Evolutionary conservation across 1,140 invertebrate species (phyloP), one percentile per base, ranked within the genome.

Genomic region (Papilio polyxenes): DNA sequence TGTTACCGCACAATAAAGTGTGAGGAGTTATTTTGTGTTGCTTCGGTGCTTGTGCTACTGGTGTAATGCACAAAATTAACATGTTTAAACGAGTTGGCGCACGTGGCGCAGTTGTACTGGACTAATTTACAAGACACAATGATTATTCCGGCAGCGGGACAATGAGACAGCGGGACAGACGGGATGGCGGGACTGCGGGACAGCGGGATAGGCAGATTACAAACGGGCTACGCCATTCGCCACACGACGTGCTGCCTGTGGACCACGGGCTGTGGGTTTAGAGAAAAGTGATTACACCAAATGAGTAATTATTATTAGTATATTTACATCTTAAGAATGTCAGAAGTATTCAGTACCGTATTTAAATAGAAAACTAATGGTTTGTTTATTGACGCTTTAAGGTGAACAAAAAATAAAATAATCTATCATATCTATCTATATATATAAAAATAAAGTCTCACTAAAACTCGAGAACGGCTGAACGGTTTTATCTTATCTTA

Each of bases 51-150:
- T 23, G 0, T 2, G 13, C 10, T 10, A 31, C 23, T 72, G 65
- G 65, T 37, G 65, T 72, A 72, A 72, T 72, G 11, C 31, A 72
- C 23, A 72, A 13, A 37, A 72, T 72, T 72, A 72, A 72, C 65
- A 72, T 72, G 23, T 37, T 37, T 15, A 72, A 72, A 72, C 31
- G 23, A 72, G 65, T 72, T 72, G 65, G 11, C 65, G 65, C 65
- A 72, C 65, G 23, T 1, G 31, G 65, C 31, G 65, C 65, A 59
- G 31, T 72, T 72, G 65, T 72, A 40, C 31, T 72, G 65, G 65
- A 72, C 31, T 37, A 37, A 72, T 72, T 72, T 72, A 72, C 65
- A 72, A 72, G 65, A 72, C 65, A 72, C 65, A 72, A 72, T 72
- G 65, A 72, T 72, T 72, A 40, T 72, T 40, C 65, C 65, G 65